Percentiles rank a stretch among this genome's conserved stretches.
These are phyloP conservation scores for Trichomycterus rosablanca DNA, from an alignment of 2,113 vertebrate species.

Conservation along the genomic window DNA sequence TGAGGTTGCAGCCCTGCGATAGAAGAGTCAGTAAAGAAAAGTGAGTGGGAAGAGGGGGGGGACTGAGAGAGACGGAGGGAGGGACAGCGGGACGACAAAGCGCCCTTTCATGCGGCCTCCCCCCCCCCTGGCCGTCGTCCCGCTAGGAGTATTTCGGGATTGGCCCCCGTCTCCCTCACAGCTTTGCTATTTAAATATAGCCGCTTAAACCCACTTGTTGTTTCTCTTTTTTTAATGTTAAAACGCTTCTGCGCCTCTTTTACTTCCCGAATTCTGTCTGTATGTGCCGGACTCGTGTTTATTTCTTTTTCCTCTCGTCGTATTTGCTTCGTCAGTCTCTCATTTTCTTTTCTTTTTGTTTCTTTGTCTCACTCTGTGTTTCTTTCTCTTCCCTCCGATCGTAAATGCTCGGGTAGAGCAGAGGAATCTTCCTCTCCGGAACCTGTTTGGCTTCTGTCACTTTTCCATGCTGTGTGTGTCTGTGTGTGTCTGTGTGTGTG, in stretches of 20 bases:
- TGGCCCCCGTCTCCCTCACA: conserved; percentile 23
- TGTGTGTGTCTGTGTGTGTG: background rate
- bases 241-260: conserved; percentile 12
- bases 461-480: background rate
- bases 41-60: background rate
- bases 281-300: background rate
- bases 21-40: conserved; percentile 30
- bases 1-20: conserved; percentile 26
- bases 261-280: background rate
- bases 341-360: background rate
- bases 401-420: too few species aligned
- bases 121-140: conserved; percentile 35
- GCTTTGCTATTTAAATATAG: conserved; percentile 63
- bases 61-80: conserved; percentile 16
- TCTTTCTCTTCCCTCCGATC: background rate
- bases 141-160: conserved; percentile 40
- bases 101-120: conserved; percentile 57
- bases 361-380: background rate
- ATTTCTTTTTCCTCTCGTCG: background rate
- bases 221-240: conserved; percentile 18
- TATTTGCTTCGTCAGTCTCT: too few species aligned
- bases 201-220: conserved; percentile 46
- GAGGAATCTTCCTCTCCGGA: background rate
- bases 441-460: background rate
- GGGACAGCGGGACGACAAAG: conserved; percentile 46